phyloP scores from a whole-genome alignment of 2,888 invertebrate species.

The Calliopum simillimum region DNA sequence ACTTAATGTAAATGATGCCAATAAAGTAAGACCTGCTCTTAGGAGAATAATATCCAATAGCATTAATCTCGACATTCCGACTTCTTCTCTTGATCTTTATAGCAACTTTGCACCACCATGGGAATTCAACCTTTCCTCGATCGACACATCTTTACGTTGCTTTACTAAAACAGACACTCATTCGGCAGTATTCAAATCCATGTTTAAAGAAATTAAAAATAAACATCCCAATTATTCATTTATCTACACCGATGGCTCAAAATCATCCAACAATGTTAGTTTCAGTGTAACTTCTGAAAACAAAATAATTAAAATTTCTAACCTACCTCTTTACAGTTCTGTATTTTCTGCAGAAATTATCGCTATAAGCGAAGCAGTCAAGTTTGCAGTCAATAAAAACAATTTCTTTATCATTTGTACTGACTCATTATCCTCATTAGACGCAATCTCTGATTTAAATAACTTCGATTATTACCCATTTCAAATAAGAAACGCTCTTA shows the following conservation, averaged over 20 bases:
- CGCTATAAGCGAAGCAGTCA: constrained; percentile 13
- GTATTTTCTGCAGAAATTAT: constrained; percentile 17
- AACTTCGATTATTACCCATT: too few species aligned
- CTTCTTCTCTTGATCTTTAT: too few species aligned
- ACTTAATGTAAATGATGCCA: too few species aligned
- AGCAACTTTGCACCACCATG: too few species aligned
- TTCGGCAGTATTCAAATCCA: not conserved
- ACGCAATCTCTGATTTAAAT: too few species aligned
- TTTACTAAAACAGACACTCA: not conserved
- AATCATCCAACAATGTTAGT: not conserved
- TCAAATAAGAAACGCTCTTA: too few species aligned
- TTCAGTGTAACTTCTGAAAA: constrained; percentile 7
- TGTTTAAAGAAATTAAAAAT: not conserved
- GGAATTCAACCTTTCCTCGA: not conserved
- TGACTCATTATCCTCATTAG: constrained; percentile 18
- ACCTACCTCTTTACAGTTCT: constrained; percentile 5
- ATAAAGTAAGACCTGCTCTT: too few species aligned
- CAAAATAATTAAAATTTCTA: not conserved
- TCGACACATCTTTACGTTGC: not conserved
- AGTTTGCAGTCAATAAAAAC: not conserved
- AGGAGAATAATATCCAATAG: too few species aligned
- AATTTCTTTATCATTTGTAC: not conserved
- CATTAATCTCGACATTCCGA: too few species aligned
- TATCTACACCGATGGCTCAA: constrained; percentile 23
- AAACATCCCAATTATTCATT: not conserved